Evolutionary conservation across 2,888 invertebrate species (phyloP).

Genomic region (Iselma pallidipennis): DNA sequence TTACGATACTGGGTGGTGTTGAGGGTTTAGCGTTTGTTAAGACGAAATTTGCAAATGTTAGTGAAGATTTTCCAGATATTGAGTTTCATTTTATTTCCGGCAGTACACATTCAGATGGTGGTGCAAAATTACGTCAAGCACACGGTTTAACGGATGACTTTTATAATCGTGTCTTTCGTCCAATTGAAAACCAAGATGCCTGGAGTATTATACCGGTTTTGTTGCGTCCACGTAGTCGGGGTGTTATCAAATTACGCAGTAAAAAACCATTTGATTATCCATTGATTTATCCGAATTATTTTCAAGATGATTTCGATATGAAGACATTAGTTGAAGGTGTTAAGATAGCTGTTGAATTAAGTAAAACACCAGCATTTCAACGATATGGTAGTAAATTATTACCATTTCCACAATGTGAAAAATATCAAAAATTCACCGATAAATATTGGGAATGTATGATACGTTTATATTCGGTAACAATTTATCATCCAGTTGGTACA

Average conservation of each 20-base stretch:
- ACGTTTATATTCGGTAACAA: slow-evolving; percentile 84
- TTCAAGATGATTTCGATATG: slow-evolving; percentile 82
- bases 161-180: slow-evolving; percentile 72
- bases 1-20: slow-evolving; percentile 87
- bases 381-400: slow-evolving; percentile 82
- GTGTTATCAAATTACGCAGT: slow-evolving; percentile 68
- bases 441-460: slow-evolving; percentile 87
- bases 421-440: slow-evolving; percentile 79
- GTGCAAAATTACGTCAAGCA: slow-evolving; percentile 73
- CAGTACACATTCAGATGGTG: slow-evolving; percentile 87
- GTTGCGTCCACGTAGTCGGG: slow-evolving; percentile 84
- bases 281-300: slow-evolving; percentile 87
- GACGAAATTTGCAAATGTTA: slow-evolving; percentile 84
- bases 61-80: slow-evolving; percentile 90
- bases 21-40: slow-evolving; percentile 85
- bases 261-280: slow-evolving; percentile 78
- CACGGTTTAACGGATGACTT: slow-evolving; percentile 82
- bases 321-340: slow-evolving; percentile 86
- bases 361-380: slow-evolving; percentile 77
- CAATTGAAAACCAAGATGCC: slow-evolving; percentile 73
- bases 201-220: slow-evolving; percentile 88
- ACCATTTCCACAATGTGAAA: slow-evolving; percentile 72
- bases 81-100: slow-evolving; percentile 92
- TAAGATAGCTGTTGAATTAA: slow-evolving; percentile 81
- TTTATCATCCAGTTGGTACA: slow-evolving; percentile 84